Percentiles rank a stretch among this genome's conserved stretches.
These are phyloP conservation scores for Thamnophis elegans DNA, from an alignment of 2,797 vertebrate genomes.

Conservation along the genomic window DNA sequence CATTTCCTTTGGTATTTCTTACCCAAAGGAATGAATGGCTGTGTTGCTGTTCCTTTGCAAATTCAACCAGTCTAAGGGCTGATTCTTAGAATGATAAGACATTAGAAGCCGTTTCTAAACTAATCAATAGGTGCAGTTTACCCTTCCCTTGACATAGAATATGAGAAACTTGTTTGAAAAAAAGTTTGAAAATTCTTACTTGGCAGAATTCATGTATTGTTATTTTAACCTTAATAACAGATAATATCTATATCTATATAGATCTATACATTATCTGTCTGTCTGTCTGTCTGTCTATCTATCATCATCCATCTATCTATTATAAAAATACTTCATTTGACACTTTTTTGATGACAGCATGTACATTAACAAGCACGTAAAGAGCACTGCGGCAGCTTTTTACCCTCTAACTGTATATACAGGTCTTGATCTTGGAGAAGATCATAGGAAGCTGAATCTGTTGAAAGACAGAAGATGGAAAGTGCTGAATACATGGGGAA, in stretches of 20 bases:
- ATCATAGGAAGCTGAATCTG: background rate
- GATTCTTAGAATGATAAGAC: background rate
- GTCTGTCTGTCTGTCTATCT: too few species aligned
- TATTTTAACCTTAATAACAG: background rate
- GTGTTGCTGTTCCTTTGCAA: background rate
- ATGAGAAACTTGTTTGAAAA: background rate
- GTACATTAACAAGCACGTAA: background rate
- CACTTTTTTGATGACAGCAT: background rate
- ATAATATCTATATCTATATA: too few species aligned
- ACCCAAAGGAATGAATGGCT: background rate
- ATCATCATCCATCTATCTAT: too few species aligned
- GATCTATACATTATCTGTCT: too few species aligned
- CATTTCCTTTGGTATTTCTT: background rate
- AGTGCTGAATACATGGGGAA: background rate
- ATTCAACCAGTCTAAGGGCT: background rate
- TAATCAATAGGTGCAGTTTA: background rate
- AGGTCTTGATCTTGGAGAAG: background rate
- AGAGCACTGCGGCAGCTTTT: background rate
- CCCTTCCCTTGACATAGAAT: background rate
- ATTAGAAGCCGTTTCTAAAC: background rate
- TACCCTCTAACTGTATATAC: background rate
- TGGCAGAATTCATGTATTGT: background rate
- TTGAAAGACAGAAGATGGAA: background rate
- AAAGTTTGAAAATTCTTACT: background rate
- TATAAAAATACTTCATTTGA: background rate